These are phyloP conservation scores for Syngnathus floridae DNA, from an alignment of 2,113 vertebrate species.

Conservation along the genomic window DNA sequence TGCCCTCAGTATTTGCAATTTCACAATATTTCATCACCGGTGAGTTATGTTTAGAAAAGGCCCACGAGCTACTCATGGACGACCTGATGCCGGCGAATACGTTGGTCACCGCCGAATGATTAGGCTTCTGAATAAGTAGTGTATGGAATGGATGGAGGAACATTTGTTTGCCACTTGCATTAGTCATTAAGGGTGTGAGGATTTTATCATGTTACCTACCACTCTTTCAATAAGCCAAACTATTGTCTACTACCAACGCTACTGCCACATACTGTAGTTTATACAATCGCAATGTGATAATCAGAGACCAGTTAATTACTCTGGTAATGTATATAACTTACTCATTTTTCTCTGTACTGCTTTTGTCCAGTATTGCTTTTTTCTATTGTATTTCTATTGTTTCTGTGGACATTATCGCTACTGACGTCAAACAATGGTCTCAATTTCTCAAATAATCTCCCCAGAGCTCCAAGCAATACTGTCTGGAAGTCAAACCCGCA, in stretches of 20 bases:
- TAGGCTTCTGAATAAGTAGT: no score
- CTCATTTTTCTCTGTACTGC: constrained; percentile 19
- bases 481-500: constrained; percentile 11
- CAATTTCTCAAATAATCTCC: constrained; percentile 30
- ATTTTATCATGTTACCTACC: not conserved
- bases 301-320: not conserved
- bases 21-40: no score
- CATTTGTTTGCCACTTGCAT: no score
- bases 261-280: not conserved
- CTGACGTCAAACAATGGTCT: constrained; percentile 39
- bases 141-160: no score
- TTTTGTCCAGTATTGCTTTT: constrained; percentile 42
- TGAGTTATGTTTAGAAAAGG: no score
- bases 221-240: not conserved
- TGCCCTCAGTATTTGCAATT: no score
- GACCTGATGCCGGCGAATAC: no score
- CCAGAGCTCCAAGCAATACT: constrained; percentile 23
- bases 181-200: no score
- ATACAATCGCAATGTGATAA: no score
- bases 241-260: not conserved
- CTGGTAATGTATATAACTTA: not conserved
- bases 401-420: constrained; percentile 55
- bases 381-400: constrained; percentile 24
- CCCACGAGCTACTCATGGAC: no score
- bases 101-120: no score